Conservation (phyloP, 1,140 invertebrate genomes). For the Philopotamus ludificatus region DNA sequence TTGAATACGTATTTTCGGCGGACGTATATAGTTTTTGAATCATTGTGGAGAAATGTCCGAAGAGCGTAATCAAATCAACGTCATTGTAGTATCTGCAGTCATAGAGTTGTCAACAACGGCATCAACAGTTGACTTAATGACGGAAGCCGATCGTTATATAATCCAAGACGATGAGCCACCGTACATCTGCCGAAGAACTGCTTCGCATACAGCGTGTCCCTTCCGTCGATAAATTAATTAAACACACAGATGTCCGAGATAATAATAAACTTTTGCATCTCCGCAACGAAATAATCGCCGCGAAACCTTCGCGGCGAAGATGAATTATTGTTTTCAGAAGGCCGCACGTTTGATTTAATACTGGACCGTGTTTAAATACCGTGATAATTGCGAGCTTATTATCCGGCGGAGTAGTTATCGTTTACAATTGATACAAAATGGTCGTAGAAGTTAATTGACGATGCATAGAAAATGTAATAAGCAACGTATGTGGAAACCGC, state of each 20-base stretch:
- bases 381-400: neutral
- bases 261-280: neutral
- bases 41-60: too few species aligned
- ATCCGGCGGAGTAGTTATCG: too few species aligned
- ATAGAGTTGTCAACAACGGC: neutral
- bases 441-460: too few species aligned
- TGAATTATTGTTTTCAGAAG: neutral
- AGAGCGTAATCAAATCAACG: too few species aligned
- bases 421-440: too few species aligned
- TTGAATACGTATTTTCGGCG: too few species aligned
- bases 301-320: neutral
- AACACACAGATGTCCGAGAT: neutral
- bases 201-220: neutral
- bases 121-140: neutral
- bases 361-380: neutral
- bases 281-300: neutral
- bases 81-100: too few species aligned
- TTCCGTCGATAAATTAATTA: neutral
- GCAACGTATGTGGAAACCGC: too few species aligned
- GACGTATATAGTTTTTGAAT: too few species aligned
- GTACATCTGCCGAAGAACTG: neutral
- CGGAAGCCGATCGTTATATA: neutral
- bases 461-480: too few species aligned
- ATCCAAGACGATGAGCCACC: neutral
- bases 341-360: neutral